phyloP scores from a whole-genome alignment of 2,888 invertebrate species.

The Sinhomidia bicolor region DNA sequence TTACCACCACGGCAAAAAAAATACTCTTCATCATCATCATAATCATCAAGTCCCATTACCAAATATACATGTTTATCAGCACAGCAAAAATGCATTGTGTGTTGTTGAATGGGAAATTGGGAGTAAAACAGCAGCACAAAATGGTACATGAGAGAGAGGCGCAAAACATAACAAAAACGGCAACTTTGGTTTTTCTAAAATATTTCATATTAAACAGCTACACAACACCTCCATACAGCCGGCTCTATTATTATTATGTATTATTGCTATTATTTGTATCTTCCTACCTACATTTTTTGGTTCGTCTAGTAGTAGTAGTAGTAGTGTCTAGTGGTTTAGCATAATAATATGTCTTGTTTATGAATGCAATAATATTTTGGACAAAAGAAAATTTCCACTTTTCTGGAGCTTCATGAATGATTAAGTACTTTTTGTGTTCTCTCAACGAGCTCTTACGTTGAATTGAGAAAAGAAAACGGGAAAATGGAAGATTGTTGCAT shows the following conservation, averaged over 20 bases:
- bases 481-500: slow-evolving; percentile 43
- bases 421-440: slow-evolving; percentile 54
- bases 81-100: background rate
- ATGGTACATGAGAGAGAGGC: background rate
- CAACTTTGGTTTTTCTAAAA: background rate
- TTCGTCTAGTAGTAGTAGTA: too few relatives aligned
- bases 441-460: slow-evolving; percentile 6
- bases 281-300: too few relatives aligned
- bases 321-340: background rate
- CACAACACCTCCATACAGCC: too few relatives aligned
- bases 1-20: background rate
- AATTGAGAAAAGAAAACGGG: background rate
- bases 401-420: slow-evolving; percentile 46
- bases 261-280: too few relatives aligned
- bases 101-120: background rate
- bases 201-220: background rate
- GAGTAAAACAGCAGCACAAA: too few relatives aligned
- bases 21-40: slow-evolving; percentile 13
- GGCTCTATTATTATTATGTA: too few relatives aligned
- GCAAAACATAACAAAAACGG: slow-evolving; percentile 28
- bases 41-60: background rate
- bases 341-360: slow-evolving; percentile 45
- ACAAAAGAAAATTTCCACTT: slow-evolving; percentile 40
- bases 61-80: slow-evolving; percentile 39
- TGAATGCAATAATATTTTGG: slow-evolving; percentile 53